Evolutionary conservation across 2,113 vertebrate species (phyloP).

Genomic region (Saguinus imperator): DNA sequence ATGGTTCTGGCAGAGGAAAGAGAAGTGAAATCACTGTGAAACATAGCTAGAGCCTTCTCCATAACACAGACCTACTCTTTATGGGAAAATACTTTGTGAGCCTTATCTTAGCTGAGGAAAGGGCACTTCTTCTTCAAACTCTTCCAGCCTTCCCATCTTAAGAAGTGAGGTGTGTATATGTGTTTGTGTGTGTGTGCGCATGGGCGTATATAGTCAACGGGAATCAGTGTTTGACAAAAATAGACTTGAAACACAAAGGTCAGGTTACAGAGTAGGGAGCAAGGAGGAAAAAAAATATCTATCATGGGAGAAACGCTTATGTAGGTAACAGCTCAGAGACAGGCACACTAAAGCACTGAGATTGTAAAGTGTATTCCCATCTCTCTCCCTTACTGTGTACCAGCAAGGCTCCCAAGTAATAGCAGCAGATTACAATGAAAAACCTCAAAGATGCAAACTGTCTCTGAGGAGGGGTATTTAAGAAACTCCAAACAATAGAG

Average conservation of each 20-base stretch:
- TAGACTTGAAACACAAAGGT: neutral
- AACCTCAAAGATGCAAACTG: neutral
- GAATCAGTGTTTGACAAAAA: neutral
- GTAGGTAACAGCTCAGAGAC: neutral
- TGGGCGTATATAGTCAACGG: neutral
- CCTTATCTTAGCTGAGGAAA: neutral
- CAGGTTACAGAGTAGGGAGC: neutral
- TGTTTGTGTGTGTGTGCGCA: neutral
- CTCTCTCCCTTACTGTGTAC: accelerated
- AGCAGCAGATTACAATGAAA: neutral
- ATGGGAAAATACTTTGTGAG: neutral
- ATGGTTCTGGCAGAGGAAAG: neutral
- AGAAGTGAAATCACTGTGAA: neutral
- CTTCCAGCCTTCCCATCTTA: neutral
- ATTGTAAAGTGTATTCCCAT: neutral
- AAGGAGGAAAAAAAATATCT: neutral
- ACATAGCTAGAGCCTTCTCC: neutral
- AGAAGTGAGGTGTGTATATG: neutral
- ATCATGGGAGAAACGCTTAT: neutral
- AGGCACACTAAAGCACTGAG: neutral
- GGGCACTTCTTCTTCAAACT: neutral
- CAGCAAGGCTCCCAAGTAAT: too few relatives aligned
- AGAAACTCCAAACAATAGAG: neutral
- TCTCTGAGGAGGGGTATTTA: neutral
- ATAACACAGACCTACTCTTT: neutral